Evolutionary conservation across 2,888 invertebrate species (phyloP).

Genomic region (Schrankia costaestrigalis): DNA sequence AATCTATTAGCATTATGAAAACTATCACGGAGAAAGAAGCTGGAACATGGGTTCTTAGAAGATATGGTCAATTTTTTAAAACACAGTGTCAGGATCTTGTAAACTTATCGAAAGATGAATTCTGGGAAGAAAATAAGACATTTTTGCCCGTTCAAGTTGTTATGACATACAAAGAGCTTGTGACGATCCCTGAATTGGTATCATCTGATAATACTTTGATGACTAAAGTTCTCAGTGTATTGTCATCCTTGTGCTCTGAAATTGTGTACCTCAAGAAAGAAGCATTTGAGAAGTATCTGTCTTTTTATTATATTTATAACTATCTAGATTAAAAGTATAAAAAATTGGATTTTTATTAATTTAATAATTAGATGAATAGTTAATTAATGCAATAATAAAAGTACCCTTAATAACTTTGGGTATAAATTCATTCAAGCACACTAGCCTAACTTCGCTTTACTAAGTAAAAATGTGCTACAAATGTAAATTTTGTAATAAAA

Average conservation of each 20-base stretch:
- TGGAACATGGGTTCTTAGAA: slow-evolving; percentile 59
- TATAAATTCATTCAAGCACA: too few relatives aligned
- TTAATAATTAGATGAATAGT: too few relatives aligned
- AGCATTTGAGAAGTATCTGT: slow-evolving; percentile 79
- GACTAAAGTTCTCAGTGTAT: slow-evolving; percentile 88
- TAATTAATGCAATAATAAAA: too few relatives aligned
- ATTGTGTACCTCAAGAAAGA: slow-evolving; percentile 84
- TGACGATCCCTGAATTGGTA: slow-evolving; percentile 84
- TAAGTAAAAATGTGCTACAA: too few relatives aligned
- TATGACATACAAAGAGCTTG: slow-evolving; percentile 80
- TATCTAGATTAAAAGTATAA: not conserved
- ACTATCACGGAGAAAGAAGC: slow-evolving; percentile 64
- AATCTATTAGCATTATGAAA: slow-evolving; percentile 39
- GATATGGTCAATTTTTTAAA: slow-evolving; percentile 72
- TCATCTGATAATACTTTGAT: slow-evolving; percentile 91
- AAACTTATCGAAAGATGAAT: slow-evolving; percentile 36
- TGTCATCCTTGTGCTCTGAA: slow-evolving; percentile 90
- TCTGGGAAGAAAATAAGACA: slow-evolving; percentile 57
- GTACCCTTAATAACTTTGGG: too few relatives aligned
- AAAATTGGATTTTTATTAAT: too few relatives aligned
- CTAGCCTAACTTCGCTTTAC: too few relatives aligned
- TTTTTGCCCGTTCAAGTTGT: slow-evolving; percentile 59
- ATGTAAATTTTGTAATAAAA: too few relatives aligned
- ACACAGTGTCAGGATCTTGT: slow-evolving; percentile 61
- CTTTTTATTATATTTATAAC: not conserved